These are phyloP conservation scores for Zaprionus lachaisei DNA, from an alignment of 1,140 invertebrate genomes.

Conservation along the genomic window DNA sequence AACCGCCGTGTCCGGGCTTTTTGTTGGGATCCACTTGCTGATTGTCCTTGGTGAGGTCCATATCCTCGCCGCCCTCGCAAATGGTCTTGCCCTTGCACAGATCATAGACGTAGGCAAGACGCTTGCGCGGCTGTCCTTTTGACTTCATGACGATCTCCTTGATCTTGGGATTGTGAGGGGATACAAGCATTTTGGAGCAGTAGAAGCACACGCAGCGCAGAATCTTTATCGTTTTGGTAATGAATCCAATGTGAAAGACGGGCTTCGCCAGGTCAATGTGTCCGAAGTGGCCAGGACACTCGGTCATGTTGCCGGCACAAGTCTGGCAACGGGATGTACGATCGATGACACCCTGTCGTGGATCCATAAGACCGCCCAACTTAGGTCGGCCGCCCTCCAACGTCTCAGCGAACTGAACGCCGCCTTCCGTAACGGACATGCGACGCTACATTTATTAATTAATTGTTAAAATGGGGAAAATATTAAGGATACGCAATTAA, in stretches of 20 bases:
- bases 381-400: slow-evolving; percentile 99
- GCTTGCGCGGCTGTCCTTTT: slow-evolving; percentile 97
- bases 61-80: slow-evolving; percentile 99
- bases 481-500: background rate
- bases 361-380: slow-evolving; percentile 99
- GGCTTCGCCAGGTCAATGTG: slow-evolving; percentile 99
- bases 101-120: slow-evolving; percentile 98
- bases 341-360: slow-evolving; percentile 98
- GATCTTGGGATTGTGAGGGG: slow-evolving; percentile 97
- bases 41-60: slow-evolving; percentile 94
- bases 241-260: slow-evolving; percentile 99
- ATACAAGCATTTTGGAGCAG: slow-evolving; percentile 97
- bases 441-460: slow-evolving; percentile 88
- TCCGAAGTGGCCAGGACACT: slow-evolving; percentile 99
- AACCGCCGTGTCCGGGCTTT: slow-evolving; percentile 95
- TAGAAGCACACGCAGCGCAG: slow-evolving; percentile 98
- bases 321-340: slow-evolving; percentile 97
- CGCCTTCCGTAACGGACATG: slow-evolving; percentile 98
- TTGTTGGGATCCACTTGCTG: slow-evolving; percentile 86
- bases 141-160: slow-evolving; percentile 98
- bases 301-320: slow-evolving; percentile 98
- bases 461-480: background rate
- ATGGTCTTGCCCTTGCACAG: slow-evolving; percentile 99
- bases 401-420: slow-evolving; percentile 98
- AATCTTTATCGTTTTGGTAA: slow-evolving; percentile 98